Evolutionary conservation across 2,888 invertebrate species (phyloP).

Genomic region (Hecatera dysodea): DNA sequence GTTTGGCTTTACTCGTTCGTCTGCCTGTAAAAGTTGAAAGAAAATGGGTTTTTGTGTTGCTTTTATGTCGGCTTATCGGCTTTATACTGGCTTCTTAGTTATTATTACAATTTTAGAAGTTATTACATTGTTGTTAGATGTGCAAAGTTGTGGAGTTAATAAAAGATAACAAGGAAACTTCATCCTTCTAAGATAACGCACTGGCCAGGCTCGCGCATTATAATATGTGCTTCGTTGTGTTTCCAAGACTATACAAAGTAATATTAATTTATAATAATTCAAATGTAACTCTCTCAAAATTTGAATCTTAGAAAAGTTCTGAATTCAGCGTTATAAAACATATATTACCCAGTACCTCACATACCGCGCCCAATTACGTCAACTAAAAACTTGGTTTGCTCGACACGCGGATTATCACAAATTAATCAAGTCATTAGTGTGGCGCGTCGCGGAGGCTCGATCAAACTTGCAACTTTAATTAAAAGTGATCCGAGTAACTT

Average conservation of each 20-base stretch:
- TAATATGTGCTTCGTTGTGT: too few relatives aligned
- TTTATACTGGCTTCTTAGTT: constrained; percentile 17
- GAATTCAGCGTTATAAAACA: constrained; percentile 24
- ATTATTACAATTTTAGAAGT: constrained; percentile 50
- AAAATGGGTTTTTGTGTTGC: constrained; percentile 24
- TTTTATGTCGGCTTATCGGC: constrained; percentile 28
- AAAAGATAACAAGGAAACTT: constrained; percentile 54
- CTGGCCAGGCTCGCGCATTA: not conserved
- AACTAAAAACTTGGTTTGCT: constrained; percentile 50
- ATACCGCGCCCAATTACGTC: constrained; percentile 15
- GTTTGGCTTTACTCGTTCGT: constrained; percentile 31
- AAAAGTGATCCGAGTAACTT: constrained; percentile 64
- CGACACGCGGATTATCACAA: constrained; percentile 60
- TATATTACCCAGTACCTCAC: not conserved
- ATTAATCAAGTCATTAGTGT: constrained; percentile 65
- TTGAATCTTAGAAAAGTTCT: not conserved
- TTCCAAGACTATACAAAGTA: not conserved
- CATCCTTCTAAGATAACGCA: constrained; percentile 19
- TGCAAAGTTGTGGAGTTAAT: constrained; percentile 45
- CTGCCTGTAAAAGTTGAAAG: constrained; percentile 19
- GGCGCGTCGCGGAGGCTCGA: constrained; percentile 53
- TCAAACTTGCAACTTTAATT: constrained; percentile 68
- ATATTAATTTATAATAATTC: too few relatives aligned
- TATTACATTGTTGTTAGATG: constrained; percentile 33
- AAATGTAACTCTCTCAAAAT: constrained; percentile 5